Evolutionary conservation across 2,797 vertebrate species (phyloP), one percentile per base, ranked within the genome.

Genomic region (Melopsittacus undulatus): DNA sequence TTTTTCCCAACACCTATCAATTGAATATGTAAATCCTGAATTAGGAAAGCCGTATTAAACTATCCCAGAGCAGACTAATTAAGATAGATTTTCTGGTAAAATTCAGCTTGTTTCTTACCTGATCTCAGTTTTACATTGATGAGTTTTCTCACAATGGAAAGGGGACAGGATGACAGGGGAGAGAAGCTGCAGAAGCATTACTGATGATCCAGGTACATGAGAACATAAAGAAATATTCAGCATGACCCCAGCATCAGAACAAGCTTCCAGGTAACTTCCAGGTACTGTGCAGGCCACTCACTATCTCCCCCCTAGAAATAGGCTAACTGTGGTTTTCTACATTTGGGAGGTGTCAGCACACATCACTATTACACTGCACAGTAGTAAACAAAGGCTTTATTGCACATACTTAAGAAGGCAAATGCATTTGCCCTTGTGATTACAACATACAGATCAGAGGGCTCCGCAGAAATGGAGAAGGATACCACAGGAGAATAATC

Each of bases 201-300:
- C 9, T 70, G 52, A 42, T 42, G 14, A 62, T 13, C 29, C 49
- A 49, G 23, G 29, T 24, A 83, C 30, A 34, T 63, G 2, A 83
- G 45, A 80, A 92, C 78, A 91, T 20, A 81, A 76, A 76, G 24
- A 76, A 83, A 52, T 21, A 10, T 81, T 87, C 1, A 2, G 12
- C 29, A 72, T 22, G 38, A 83, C 18, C 43, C 56, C 62, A 66
- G 80, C 21, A 48, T 52, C 36, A 40, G 42, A 83, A 75, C 32
- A 78, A 78, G 26, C 24, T 66, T 84, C 56, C 77, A 83, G n/a
- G 38, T 57, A 90, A 70, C 22, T 27, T 70, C 26, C 18, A 23
- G 30, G 32, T 4, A 36, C 36, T 0, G 1, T 16, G 40, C 48
- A 93, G 52, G 38, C 23, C 36, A 40, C n/a, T 69, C 0, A 0